A percentile compares a stretch with the other conserved stretches of the same genome.
phyloP scores from a whole-genome alignment of 2,113 vertebrate genomes.

The Cisticola juncidis region DNA sequence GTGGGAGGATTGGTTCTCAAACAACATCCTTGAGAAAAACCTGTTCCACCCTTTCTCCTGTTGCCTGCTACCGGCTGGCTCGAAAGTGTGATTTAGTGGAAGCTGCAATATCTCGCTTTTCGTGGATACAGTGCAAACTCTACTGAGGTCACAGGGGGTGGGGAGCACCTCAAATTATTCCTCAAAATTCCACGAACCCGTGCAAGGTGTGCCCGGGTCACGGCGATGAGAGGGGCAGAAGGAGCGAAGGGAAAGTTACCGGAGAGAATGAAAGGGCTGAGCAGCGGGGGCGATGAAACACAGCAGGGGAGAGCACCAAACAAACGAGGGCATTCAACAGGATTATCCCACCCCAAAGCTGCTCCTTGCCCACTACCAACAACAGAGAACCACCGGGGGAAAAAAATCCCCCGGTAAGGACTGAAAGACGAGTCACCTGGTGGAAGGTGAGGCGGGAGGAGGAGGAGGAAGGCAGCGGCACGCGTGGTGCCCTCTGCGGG shows the following conservation, averaged over 20 bases:
- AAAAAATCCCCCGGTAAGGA: background rate
- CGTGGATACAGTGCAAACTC: accelerated
- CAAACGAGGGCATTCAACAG: background rate
- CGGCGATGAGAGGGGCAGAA: background rate
- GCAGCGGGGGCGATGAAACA: background rate
- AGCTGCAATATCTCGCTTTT: background rate
- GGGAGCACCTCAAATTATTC: background rate
- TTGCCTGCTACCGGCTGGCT: background rate
- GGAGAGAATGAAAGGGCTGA: background rate
- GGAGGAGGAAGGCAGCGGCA: background rate
- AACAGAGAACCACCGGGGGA: background rate
- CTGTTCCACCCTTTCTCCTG: background rate
- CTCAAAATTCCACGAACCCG: background rate
- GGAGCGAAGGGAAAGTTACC: background rate
- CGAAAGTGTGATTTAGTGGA: background rate
- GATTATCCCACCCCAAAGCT: background rate
- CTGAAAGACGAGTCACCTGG: background rate
- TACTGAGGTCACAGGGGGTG: background rate
- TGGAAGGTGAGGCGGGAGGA: background rate
- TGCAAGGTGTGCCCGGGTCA: background rate
- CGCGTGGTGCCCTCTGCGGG: background rate
- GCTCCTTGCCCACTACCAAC: background rate
- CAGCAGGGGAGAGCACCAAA: background rate
- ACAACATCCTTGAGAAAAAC: background rate
- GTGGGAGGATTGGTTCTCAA: background rate